Base-by-base conservation (phyloP, 2,888 invertebrate genomes). In the Drosophila hamatofila region DNA sequence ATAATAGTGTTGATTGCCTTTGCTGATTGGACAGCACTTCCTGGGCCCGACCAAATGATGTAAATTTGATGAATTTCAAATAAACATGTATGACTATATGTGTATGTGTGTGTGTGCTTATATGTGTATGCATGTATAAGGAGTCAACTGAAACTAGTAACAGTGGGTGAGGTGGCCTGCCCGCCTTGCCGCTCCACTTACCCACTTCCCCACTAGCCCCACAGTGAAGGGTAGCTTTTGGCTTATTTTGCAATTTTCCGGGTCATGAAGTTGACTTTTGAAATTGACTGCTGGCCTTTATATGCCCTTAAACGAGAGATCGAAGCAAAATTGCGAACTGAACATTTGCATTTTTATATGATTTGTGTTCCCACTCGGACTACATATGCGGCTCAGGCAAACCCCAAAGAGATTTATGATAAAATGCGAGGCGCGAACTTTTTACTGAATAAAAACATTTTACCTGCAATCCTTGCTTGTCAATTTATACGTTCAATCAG, bases 1-100 rank as follows among this genome's bases (percentile, higher is more conserved):
- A 84, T 84, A 83, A 81, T 83, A 83, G 79, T 75, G 89, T 66
- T 84, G 84, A 84, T 89, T 89, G 89, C 69, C 71, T 55, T 48
- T 55, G 41, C 67, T 82, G 82, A 85, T 85, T 85, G 85, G 69
- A 56, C 59, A 14, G 66, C 67, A 68, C 72, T 72, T 80, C 64
- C 67, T 65, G 48, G 56, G 30, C 42, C 37, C 41, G 37, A 56
- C 52, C 70, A 42, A 65, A 83, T 55, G 48, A 88, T 84, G 87
- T 77, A 89, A 81, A 87, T 89, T 79, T 81, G 76, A 83, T 73
- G 79, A 74, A 73, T 86, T 70, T 81, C 72, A 66, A 66, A 75
- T 75, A 86, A 71, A 68, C 69, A 64, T 52, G 49, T 64, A 51
- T 35, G 33, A 54, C 51, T 67, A 44, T 25, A 23, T 35, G 35